A percentile compares a stretch with the other conserved stretches of the same genome.
Conservation (phyloP, 2,888 invertebrate genomes). For the Ichneumoninae sp. region DNA sequence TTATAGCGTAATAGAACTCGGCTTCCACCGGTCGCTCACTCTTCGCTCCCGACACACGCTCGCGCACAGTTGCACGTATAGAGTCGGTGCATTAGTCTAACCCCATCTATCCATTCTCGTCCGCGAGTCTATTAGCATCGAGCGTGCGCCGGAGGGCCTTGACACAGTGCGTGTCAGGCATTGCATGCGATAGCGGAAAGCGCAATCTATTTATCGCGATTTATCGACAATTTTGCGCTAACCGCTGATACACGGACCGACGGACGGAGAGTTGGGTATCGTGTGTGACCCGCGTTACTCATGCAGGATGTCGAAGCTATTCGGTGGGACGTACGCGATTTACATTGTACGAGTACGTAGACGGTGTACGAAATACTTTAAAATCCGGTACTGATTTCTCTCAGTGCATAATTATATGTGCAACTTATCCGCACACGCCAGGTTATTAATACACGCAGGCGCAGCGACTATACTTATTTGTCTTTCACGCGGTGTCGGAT, state of each 20-base stretch:
- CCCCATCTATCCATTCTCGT: slow-evolving; percentile 66
- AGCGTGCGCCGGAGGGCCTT: slow-evolving; percentile 79
- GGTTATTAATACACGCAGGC: slow-evolving; percentile 22
- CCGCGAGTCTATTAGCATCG: slow-evolving; percentile 80
- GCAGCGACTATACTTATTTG: background rate
- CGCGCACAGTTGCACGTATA: slow-evolving; percentile 35
- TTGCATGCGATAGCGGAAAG: slow-evolving; percentile 83
- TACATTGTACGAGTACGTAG: slow-evolving; percentile 2
- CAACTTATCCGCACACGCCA: slow-evolving; percentile 15
- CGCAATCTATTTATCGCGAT: slow-evolving; percentile 83
- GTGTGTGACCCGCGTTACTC: background rate
- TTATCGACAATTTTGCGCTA: slow-evolving; percentile 80
- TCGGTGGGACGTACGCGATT: slow-evolving; percentile 37
- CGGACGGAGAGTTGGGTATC: slow-evolving; percentile 42
- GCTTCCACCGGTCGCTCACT: slow-evolving; percentile 38
- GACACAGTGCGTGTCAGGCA: slow-evolving; percentile 83
- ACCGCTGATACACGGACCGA: slow-evolving; percentile 67
- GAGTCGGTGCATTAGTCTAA: background rate
- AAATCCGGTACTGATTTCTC: slow-evolving; percentile 19
- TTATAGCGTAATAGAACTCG: slow-evolving; percentile 21
- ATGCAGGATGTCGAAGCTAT: slow-evolving; percentile 12
- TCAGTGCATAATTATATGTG: slow-evolving; percentile 40
- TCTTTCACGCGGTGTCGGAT: background rate
- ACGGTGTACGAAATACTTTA: slow-evolving; percentile 7
- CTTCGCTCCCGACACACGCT: slow-evolving; percentile 17